These are phyloP conservation scores for Drosophila ambigua DNA, from an alignment of 1,140 invertebrate genomes.

Conservation along the genomic window DNA sequence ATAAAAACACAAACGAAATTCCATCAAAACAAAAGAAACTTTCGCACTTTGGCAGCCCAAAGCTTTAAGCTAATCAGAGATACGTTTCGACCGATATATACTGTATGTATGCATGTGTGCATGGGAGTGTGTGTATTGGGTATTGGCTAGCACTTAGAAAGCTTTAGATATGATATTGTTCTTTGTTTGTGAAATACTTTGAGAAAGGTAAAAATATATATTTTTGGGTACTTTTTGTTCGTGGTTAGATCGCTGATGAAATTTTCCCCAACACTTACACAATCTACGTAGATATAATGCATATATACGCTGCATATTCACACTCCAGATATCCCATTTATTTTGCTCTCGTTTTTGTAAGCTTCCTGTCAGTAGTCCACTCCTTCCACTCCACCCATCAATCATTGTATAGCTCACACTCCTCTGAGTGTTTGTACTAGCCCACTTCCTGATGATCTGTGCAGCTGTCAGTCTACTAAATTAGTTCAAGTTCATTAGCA, in stretches of 20 bases:
- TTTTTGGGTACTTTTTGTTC: slow-evolving; percentile 1
- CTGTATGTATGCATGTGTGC: slow-evolving; percentile 11
- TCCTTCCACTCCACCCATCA: slow-evolving; percentile 1
- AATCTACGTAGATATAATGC: background rate
- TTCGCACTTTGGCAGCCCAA: slow-evolving; percentile 43
- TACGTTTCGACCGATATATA: slow-evolving; percentile 48
- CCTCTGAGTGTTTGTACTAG: background rate
- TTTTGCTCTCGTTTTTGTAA: background rate
- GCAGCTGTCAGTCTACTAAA: slow-evolving; percentile 40
- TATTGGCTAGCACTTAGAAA: slow-evolving; percentile 41
- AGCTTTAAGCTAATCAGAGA: slow-evolving; percentile 72
- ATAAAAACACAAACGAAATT: slow-evolving; percentile 36
- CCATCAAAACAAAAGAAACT: slow-evolving; percentile 49
- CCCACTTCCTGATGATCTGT: slow-evolving; percentile 12
- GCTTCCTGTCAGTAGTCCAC: too few relatives aligned
- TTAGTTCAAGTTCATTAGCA: slow-evolving; percentile 71
- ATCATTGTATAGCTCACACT: background rate
- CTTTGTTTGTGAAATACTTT: slow-evolving; percentile 36
- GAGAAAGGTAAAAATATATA: background rate
- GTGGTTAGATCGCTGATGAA: background rate
- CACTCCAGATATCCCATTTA: slow-evolving; percentile 1
- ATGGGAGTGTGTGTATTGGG: slow-evolving; percentile 26
- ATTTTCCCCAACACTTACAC: too few relatives aligned
- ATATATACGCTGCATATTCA: background rate
- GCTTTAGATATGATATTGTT: slow-evolving; percentile 33